These are phyloP conservation scores for Chaetodon trifascialis DNA, from an alignment of 2,113 vertebrate species.

Conservation along the genomic window DNA sequence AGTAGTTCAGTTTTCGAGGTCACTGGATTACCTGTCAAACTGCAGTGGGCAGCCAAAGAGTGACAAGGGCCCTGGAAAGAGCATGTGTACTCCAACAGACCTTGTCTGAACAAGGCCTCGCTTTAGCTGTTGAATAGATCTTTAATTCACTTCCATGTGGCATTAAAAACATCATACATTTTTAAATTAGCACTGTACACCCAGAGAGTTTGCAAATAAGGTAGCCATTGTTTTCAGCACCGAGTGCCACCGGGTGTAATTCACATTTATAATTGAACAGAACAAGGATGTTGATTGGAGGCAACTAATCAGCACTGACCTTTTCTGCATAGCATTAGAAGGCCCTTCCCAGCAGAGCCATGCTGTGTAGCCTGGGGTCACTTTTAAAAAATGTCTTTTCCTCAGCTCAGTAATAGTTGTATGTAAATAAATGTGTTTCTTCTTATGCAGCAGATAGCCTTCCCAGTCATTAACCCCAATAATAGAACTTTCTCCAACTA, in stretches of 20 bases:
- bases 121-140: neutral
- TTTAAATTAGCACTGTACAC: neutral
- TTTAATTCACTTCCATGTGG: neutral
- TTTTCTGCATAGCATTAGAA: constrained; percentile 36
- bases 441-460: constrained; percentile 32
- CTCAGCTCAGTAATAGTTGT: constrained; percentile 9
- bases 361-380: constrained; percentile 58
- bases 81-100: neutral
- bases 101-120: neutral
- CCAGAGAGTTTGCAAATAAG: neutral
- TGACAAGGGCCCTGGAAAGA: neutral
- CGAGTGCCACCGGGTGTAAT: neutral
- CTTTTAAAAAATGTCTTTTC: constrained; percentile 33
- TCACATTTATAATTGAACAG: constrained; percentile 39
- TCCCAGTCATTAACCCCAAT: constrained; percentile 63
- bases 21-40: neutral
- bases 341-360: constrained; percentile 7
- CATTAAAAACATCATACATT: neutral
- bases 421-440: constrained; percentile 51
- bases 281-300: constrained; percentile 49
- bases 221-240: constrained; percentile 3
- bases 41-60: neutral
- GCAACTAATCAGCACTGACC: constrained; percentile 41
- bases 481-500: constrained; percentile 41
- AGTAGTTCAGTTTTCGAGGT: neutral